These are phyloP conservation scores for Ammodramus savannarum DNA, from an alignment of 2,113 vertebrate genomes.

Conservation along the genomic window DNA sequence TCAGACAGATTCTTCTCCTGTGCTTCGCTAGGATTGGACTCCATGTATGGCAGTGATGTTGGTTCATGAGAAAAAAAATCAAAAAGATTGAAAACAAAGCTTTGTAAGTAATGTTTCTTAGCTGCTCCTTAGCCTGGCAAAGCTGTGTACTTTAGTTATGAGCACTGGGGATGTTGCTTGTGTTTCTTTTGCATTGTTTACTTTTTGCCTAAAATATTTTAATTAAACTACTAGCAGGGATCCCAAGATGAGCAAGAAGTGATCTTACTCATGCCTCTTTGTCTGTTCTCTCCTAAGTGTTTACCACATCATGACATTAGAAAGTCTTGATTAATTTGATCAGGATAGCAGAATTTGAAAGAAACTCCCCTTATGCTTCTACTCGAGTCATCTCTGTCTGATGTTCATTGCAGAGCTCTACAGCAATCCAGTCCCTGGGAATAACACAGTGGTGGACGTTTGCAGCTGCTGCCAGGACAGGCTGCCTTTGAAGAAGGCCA, in stretches of 20 bases:
- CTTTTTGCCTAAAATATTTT: background rate
- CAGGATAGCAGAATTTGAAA: background rate
- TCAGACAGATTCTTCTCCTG: background rate
- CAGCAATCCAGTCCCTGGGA: background rate
- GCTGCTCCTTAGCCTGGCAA: background rate
- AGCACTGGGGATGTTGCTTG: background rate
- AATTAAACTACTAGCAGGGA: background rate
- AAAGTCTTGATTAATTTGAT: background rate
- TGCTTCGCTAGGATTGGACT: background rate
- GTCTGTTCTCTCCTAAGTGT: background rate
- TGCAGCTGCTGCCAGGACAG: background rate
- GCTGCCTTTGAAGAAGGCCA: background rate
- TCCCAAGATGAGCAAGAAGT: background rate
- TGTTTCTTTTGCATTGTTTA: background rate
- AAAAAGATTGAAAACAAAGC: background rate
- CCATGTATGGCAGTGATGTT: background rate
- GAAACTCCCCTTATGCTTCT: background rate
- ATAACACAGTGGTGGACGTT: rapidly evolving
- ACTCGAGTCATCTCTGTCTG: rapidly evolving
- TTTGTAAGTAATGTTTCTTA: background rate
- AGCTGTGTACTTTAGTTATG: background rate
- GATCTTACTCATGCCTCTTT: background rate
- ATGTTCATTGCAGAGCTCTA: background rate
- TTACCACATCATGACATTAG: background rate
- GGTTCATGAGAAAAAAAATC: background rate